phyloP scores from a whole-genome alignment of 2,797 vertebrate genomes.

The Graptemys geographica region DNA sequence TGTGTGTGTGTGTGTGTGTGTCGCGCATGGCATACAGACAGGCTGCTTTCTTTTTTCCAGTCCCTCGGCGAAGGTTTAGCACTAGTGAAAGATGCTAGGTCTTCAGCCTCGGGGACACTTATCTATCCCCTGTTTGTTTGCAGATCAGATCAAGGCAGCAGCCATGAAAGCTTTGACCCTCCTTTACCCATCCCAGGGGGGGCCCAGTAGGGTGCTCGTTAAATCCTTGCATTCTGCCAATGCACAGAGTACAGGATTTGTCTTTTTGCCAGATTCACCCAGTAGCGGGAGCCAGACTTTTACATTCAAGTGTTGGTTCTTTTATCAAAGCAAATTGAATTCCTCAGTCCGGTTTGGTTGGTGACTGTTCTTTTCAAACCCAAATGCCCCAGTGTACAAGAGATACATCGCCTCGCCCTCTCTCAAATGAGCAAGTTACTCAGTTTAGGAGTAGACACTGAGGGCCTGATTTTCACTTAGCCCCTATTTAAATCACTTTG shows the following conservation, averaged over 20 bases:
- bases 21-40: too few species aligned
- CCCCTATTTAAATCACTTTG: not conserved
- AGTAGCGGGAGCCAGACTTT: not conserved
- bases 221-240: not conserved
- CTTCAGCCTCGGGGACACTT: not conserved
- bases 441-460: not conserved
- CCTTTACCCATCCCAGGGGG: not conserved
- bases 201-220: not conserved
- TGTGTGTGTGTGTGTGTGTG: too few species aligned
- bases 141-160: not conserved
- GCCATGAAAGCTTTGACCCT: not conserved
- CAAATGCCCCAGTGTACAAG: not conserved
- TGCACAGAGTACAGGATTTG: not conserved
- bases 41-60: not conserved
- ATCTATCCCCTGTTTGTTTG: not conserved
- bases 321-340: not conserved
- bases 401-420: not conserved
- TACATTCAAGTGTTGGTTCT: not conserved
- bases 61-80: not conserved
- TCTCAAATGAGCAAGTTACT: not conserved
- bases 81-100: not conserved
- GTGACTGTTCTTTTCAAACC: not conserved
- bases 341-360: not conserved
- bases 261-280: not conserved
- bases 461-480: not conserved